Evolutionary conservation across 2,113 vertebrate species (phyloP).

Genomic region (Proterorhinus semilunaris): DNA sequence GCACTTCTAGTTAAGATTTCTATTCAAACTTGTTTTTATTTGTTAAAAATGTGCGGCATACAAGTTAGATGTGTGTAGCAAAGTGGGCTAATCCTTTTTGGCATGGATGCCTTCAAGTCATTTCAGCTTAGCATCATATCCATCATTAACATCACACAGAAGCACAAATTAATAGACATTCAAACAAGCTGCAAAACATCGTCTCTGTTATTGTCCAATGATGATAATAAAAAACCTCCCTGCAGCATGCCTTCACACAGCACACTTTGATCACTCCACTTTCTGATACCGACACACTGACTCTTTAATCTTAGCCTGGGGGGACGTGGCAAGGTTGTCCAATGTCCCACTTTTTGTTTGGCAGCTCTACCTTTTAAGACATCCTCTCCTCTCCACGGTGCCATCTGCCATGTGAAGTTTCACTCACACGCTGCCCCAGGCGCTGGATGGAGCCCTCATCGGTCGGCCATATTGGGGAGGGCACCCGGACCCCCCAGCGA

Average conservation of each 20-base stretch:
- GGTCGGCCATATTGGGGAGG: constrained; percentile 69
- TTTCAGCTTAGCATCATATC: not conserved
- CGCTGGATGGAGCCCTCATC: constrained; percentile 60
- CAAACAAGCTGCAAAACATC: constrained; percentile 47
- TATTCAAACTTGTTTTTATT: no score
- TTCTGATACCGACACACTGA: constrained; percentile 67
- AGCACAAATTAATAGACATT: not conserved
- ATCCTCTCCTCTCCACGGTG: constrained; percentile 43
- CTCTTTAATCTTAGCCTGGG: constrained; percentile 69
- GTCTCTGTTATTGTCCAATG: constrained; percentile 50
- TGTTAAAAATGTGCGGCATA: no score
- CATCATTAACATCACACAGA: not conserved
- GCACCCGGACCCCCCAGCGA: constrained; percentile 72
- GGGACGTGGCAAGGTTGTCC: constrained; percentile 53
- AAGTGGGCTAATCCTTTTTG: no score
- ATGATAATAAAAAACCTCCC: constrained; percentile 54
- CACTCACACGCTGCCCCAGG: constrained; percentile 71
- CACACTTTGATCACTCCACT: constrained; percentile 65
- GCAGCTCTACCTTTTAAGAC: constrained; percentile 71
- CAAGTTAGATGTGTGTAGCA: no score
- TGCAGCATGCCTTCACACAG: constrained; percentile 60
- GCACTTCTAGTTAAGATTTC: no score
- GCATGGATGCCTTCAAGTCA: not conserved
- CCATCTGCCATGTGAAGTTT: constrained; percentile 79
- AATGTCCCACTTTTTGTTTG: constrained; percentile 70